These are phyloP conservation scores for Liasis olivaceus DNA, from an alignment of 2,797 vertebrate genomes.

Conservation along the genomic window DNA sequence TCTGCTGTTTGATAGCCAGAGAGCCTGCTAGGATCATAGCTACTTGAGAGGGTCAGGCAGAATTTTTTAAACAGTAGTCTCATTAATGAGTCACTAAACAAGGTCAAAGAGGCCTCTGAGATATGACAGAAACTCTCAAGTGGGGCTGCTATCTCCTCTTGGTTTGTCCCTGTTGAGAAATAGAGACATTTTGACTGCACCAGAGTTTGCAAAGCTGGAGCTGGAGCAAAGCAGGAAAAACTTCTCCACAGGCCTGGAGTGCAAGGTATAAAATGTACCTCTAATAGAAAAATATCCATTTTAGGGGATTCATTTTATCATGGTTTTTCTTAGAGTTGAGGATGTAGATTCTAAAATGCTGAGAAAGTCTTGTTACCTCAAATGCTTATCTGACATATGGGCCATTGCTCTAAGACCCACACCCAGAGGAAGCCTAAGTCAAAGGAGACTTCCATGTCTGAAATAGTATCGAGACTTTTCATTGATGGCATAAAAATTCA, in stretches of 20 bases:
- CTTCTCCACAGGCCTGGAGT: not conserved
- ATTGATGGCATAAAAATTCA: not conserved
- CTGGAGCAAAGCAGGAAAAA: accelerated
- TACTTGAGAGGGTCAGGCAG: conserved; percentile 30
- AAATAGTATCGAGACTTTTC: not conserved
- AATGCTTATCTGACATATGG: not conserved
- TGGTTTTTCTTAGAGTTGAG: not conserved
- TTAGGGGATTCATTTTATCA: not conserved
- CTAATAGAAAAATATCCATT: not conserved
- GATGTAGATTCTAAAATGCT: not conserved
- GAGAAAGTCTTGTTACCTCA: not conserved
- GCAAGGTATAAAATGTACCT: not conserved
- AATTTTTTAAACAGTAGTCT: conserved; percentile 53
- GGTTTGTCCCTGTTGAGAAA: conserved; percentile 13
- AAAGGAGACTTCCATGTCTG: not conserved
- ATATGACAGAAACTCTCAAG: conserved; percentile 31
- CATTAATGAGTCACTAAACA: conserved; percentile 46
- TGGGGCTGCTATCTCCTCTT: not conserved
- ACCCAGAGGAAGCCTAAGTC: not conserved
- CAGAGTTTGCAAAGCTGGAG: conserved; percentile 29
- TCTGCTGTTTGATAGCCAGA: not conserved
- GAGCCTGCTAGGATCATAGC: conserved; percentile 36
- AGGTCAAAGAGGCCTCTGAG: conserved; percentile 46
- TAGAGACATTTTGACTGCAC: conserved; percentile 2
- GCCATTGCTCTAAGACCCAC: not conserved